Evolutionary conservation across 2,888 invertebrate species (phyloP).

Genomic region (Ophion obscuratus): DNA sequence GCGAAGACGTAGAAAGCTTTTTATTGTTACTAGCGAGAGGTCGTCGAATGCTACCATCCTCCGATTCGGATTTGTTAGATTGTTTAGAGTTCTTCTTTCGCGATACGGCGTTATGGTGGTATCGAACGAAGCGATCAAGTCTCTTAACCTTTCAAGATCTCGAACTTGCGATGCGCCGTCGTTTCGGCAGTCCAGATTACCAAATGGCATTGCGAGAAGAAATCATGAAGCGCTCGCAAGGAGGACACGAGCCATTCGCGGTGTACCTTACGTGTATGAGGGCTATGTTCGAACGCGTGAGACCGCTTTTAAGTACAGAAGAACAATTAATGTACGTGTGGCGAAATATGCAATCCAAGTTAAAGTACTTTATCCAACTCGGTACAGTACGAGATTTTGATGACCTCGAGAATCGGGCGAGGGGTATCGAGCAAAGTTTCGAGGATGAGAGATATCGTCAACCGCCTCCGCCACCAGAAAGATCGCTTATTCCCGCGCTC

Average conservation of each 20-base stretch:
- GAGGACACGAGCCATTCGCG: background rate
- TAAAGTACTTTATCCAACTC: background rate
- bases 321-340: conserved; percentile 25
- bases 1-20: conserved; percentile 26
- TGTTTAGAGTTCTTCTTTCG: conserved; percentile 9
- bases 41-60: background rate
- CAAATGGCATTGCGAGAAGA: conserved; percentile 32
- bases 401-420: background rate
- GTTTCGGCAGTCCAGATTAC: conserved; percentile 24
- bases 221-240: conserved; percentile 9
- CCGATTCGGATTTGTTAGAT: background rate
- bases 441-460: no score
- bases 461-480: background rate
- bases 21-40: conserved; percentile 5
- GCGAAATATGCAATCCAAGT: conserved; percentile 5
- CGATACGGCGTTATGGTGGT: background rate
- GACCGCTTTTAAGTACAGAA: background rate
- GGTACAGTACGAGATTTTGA: background rate
- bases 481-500: background rate
- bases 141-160: background rate
- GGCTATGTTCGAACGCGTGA: conserved; percentile 13
- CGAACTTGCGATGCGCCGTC: background rate
- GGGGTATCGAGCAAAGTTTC: no score
- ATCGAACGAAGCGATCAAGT: background rate
- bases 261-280: conserved; percentile 31